Evolutionary conservation across 2,113 vertebrate genomes (phyloP), one percentile per base, ranked within the genome.

Genomic region (Neogobius melanostomus): DNA sequence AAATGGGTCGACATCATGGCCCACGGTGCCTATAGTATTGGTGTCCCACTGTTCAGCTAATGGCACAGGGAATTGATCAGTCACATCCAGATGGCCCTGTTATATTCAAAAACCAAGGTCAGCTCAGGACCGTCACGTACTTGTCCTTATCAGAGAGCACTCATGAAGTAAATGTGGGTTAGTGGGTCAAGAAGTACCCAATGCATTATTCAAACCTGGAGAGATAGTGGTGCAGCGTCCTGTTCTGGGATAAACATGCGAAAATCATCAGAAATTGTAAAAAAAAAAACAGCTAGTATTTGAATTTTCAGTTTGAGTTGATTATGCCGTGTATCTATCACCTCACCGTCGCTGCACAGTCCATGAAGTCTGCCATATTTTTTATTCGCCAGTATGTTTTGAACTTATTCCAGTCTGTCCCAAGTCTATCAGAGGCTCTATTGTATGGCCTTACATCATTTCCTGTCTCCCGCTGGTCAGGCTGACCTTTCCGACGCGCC

Each of bases 401-500:
- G 17, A 62, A 8, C 59, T 5, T 7, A 14, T n/a, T 42, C 15
- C 6, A 2, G 59, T 6, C 12, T 44, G 14, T 68, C 43, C 47
- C 66, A 10, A 59, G 49, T 79, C 62, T 61, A 52, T 77, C 77
- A 82, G 62, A 68, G 68, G 67, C 64, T 72, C 65, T 46, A 62
- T 74, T 72, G 70, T 72, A 54, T 46, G 74, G 57, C 11, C 15
- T 51, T 72, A 72, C 72, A 83, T 85, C 76, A 78, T 78, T 82
- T 85, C 71, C 77, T 78, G 83, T 79, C 76, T 66, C 68, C 43
- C 62, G 65, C 56, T 81, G 80, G 82, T 83, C 76, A 70, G 62
- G 1, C 56, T 86, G 85, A 85, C 85, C 87, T 85, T 87, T 66
- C n/a, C 52, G 2, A 76, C 66, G 60, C 74, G 71, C 64, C 68